These are phyloP conservation scores for Lepidonotus clava DNA, from an alignment of 2,888 invertebrate species.

Conservation along the genomic window DNA sequence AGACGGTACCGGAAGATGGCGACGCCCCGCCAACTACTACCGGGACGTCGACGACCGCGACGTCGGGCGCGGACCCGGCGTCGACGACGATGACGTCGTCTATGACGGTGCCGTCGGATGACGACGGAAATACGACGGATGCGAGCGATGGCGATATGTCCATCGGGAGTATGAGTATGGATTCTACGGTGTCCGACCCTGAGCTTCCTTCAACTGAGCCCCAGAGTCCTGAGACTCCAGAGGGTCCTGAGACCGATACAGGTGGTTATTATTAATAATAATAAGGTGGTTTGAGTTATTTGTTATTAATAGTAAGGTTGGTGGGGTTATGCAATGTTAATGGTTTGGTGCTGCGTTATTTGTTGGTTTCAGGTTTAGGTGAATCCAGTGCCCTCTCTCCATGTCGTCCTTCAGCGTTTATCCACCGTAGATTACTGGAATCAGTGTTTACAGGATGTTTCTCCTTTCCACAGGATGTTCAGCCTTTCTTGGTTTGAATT, in stretches of 20 bases:
- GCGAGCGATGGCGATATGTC: constrained; percentile 45
- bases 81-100: neutral
- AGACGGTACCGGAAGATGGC: neutral
- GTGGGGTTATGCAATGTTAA: no score
- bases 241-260: neutral
- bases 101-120: neutral
- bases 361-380: no score
- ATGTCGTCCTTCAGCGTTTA: no score
- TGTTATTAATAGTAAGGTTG: no score
- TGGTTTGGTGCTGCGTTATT: no score
- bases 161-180: neutral
- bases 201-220: neutral
- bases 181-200: neutral
- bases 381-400: no score
- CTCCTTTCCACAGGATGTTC: no score
- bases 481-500: no score
- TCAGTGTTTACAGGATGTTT: no score
- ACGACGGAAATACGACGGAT: constrained; percentile 32
- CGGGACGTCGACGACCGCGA: neutral
- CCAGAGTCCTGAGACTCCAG: neutral
- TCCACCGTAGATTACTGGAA: no score
- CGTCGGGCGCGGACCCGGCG: neutral
- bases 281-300: no score
- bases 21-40: neutral
- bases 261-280: neutral